Evolutionary conservation across 2,113 vertebrate genomes (phyloP), one percentile per base, ranked within the genome.

Genomic region (Onychostruthus taczanowskii): DNA sequence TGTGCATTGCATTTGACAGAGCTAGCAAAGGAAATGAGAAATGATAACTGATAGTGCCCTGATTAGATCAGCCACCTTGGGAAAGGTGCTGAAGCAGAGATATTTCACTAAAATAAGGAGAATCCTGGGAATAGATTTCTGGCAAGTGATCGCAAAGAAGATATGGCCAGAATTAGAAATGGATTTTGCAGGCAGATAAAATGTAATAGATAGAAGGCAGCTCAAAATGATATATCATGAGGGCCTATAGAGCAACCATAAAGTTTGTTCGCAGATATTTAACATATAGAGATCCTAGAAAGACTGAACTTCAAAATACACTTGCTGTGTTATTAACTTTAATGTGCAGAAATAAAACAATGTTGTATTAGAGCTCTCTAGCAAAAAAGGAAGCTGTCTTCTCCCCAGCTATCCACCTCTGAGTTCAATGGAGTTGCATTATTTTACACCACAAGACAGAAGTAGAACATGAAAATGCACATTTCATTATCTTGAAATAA

Each of bases 61-160:
- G 98, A 98, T 98, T 97, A 98, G 95, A 98, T 98, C 97, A 96
- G 96, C 97, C 96, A 97, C 97, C 97, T 97, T 97, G 97, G 96
- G 96, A 97, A 98, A 98, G 97, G 95, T 98, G 98, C 97, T 98
- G 98, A 98, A 97, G 96, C 96, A 96, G 89, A 98, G 97, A 97
- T 98, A 98, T 97, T 97, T 98, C 96, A 96, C 96, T 95, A 97
- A 97, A 98, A 97, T 96, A 97, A 98, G 97, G 93, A 96, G 97
- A 95, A 97, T 96, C 97, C 92, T 94, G 96, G 97, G 97, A 97
- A 97, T 93, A 97, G 97, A 97, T 97, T 97, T 97, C 96, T 97
- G 89, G 95, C 94, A 92, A 97, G 96, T 73, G 94, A 97, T 96
- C 43, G 12, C 78, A 37, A 89, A 96, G 97, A n/a, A 98, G 97